phyloP scores from a whole-genome alignment of 2,113 vertebrate species.

The Rhizomys pruinosus region DNA sequence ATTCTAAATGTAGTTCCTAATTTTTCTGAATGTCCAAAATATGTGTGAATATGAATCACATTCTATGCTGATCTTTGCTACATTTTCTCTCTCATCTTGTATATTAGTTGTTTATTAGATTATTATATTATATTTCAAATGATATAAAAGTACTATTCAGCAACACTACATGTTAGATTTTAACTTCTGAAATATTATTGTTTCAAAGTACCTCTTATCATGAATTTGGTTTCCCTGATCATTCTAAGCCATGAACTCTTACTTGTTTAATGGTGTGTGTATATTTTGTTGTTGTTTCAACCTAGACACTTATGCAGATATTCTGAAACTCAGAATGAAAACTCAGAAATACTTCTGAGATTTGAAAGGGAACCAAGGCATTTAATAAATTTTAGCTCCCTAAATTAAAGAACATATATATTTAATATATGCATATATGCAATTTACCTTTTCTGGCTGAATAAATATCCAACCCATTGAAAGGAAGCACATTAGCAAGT shows the following conservation, averaged over 20 bases:
- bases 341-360: conserved; percentile 80
- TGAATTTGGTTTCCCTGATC: conserved; percentile 68
- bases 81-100: conserved; percentile 72
- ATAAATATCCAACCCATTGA: conserved; percentile 83
- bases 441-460: conserved; percentile 81
- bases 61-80: conserved; percentile 50
- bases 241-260: conserved; percentile 75
- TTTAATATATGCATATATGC: conserved; percentile 76
- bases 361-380: conserved; percentile 85
- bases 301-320: conserved; percentile 83
- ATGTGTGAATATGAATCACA: conserved; percentile 59
- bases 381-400: conserved; percentile 82
- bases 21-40: conserved; percentile 39
- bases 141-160: conserved; percentile 67
- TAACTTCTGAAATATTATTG: conserved; percentile 71
- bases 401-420: conserved; percentile 84
- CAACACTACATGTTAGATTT: conserved; percentile 62
- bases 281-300: conserved; percentile 37
- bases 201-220: conserved; percentile 67
- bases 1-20: conserved; percentile 69
- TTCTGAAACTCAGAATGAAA: conserved; percentile 82
- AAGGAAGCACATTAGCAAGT: conserved; percentile 87
- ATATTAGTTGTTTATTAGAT: conserved; percentile 71
- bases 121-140: conserved; percentile 71
- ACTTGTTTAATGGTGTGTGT: conserved; percentile 47